phyloP scores from a whole-genome alignment of 2,888 invertebrate genomes.

The Nasonia oneida region DNA sequence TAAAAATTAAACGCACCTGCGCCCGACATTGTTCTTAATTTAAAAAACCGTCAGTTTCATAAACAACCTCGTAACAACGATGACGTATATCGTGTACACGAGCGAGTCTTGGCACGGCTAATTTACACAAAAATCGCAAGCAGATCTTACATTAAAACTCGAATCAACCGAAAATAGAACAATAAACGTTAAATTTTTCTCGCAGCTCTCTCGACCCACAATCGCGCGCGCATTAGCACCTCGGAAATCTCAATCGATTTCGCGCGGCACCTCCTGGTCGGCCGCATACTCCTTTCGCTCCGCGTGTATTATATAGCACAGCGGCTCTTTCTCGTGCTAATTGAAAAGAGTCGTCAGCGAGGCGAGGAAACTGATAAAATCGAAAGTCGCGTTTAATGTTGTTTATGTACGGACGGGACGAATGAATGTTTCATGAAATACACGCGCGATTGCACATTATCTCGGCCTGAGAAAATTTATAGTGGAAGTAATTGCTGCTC shows the following conservation, averaged over 20 bases:
- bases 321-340: conserved; percentile 37
- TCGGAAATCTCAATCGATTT: conserved; percentile 17
- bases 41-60: background rate
- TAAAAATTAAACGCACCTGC: conserved; percentile 13
- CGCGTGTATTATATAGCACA: background rate
- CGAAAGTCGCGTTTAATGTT: conserved; percentile 53
- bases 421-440: conserved; percentile 56
- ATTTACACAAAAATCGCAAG: too few relatives aligned
- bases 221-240: background rate
- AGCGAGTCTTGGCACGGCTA: too few relatives aligned
- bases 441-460: conserved; percentile 53
- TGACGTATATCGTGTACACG: background rate
- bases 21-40: background rate
- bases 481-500: conserved; percentile 30
- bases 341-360: conserved; percentile 60
- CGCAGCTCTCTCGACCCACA: background rate
- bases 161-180: background rate
- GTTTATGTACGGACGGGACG: conserved; percentile 41
- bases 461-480: conserved; percentile 48
- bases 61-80: background rate
- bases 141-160: too few relatives aligned
- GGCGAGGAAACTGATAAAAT: conserved; percentile 53
- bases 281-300: background rate
- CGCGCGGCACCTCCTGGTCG: background rate
- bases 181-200: background rate